These are phyloP conservation scores for Lepeophtheirus salmonis DNA, from an alignment of 1,140 invertebrate genomes.

Conservation along the genomic window DNA sequence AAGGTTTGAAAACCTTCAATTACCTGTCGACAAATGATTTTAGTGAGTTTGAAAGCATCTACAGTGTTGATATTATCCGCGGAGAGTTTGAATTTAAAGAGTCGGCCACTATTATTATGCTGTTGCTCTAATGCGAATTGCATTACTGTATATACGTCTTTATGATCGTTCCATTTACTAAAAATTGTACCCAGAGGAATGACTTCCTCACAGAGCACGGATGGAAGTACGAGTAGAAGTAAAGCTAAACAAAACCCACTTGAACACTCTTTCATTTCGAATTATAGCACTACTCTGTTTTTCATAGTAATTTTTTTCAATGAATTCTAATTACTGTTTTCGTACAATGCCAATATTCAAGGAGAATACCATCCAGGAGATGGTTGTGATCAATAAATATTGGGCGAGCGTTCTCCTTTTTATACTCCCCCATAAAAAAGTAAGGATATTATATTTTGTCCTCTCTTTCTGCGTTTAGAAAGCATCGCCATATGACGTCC, in stretches of 20 bases:
- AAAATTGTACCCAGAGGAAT: constrained; percentile 16
- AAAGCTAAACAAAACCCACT: background rate
- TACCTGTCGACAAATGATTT: constrained; percentile 31
- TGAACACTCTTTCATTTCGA: background rate
- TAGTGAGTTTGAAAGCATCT: constrained; percentile 68
- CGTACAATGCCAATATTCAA: no score
- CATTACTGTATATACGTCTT: constrained; percentile 69
- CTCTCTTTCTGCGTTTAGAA: background rate
- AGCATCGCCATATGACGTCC: no score
- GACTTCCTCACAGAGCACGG: background rate
- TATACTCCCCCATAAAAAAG: background rate
- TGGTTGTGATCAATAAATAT: background rate
- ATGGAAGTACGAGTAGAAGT: background rate
- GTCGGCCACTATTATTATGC: constrained; percentile 48
- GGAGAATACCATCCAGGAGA: no score
- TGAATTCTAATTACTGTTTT: no score
- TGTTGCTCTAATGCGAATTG: constrained; percentile 61
- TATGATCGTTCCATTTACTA: constrained; percentile 42
- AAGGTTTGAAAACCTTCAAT: no score
- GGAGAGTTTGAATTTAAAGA: constrained; percentile 61
- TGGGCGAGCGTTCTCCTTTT: background rate
- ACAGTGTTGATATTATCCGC: constrained; percentile 79
- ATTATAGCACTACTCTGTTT: no score
- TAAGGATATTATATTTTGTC: background rate
- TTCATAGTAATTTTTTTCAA: no score